Evolutionary conservation across 2,888 invertebrate species (phyloP).

Genomic region (Andrena fulva): DNA sequence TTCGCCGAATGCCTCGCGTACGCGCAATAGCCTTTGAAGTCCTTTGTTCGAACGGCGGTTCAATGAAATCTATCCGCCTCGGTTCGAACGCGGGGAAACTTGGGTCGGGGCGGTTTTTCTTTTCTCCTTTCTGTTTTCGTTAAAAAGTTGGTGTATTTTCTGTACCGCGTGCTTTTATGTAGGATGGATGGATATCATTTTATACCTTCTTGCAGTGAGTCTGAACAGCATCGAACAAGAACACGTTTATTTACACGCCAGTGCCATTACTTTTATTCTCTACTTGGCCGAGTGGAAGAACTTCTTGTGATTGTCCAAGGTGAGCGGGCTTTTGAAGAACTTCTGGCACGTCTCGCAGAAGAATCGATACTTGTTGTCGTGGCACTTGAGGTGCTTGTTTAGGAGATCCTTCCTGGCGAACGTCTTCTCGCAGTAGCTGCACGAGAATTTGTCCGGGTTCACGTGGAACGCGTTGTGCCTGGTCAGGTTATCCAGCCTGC

Average conservation of each 20-base stretch:
- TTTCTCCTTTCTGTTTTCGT: background rate
- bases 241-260: too few species aligned
- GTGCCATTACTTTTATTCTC: background rate
- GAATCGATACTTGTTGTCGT: slow-evolving; percentile 79
- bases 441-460: slow-evolving; percentile 81
- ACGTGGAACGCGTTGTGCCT: slow-evolving; percentile 81
- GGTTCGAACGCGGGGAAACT: slow-evolving; percentile 4
- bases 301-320: slow-evolving; percentile 76
- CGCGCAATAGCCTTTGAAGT: slow-evolving; percentile 9
- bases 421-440: slow-evolving; percentile 79
- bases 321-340: slow-evolving; percentile 78
- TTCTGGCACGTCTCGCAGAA: slow-evolving; percentile 78
- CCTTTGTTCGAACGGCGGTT: slow-evolving; percentile 27
- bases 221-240: too few species aligned
- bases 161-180: background rate
- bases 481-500: slow-evolving; percentile 80
- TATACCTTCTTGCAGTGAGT: too few species aligned
- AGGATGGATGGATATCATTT: background rate
- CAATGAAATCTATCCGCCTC: slow-evolving; percentile 18
- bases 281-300: slow-evolving; percentile 22
- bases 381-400: slow-evolving; percentile 81
- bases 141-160: slow-evolving; percentile 6
- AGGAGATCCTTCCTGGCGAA: slow-evolving; percentile 81
- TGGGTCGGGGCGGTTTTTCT: background rate
- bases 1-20: slow-evolving; percentile 18